Conservation (phyloP, 2,113 vertebrate species). For the Microcebus jonahi region DNA sequence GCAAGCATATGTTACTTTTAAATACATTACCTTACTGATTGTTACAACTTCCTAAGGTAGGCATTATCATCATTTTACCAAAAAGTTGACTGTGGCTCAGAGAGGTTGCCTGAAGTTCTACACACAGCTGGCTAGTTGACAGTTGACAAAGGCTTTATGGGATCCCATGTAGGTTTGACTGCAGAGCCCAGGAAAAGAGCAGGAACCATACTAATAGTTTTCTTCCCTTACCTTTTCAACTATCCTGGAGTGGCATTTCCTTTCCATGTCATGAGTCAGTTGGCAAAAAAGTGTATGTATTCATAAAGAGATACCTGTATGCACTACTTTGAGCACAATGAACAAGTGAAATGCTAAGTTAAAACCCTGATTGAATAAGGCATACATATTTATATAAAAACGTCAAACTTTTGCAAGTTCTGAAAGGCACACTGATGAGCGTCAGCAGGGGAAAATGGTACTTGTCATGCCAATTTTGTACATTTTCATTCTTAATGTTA, state of each 20-base stretch:
- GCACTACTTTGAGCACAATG: background rate
- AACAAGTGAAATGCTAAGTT: background rate
- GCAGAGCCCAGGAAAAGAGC: background rate
- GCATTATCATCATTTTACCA: background rate
- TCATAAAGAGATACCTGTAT: background rate
- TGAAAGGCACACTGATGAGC: background rate
- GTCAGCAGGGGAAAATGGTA: background rate
- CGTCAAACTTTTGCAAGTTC: background rate
- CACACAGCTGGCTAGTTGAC: too few relatives aligned
- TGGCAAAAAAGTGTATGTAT: background rate
- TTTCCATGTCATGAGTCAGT: background rate
- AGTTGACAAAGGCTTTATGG: background rate
- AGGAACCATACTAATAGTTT: fast-evolving
- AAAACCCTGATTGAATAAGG: background rate
- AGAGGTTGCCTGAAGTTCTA: background rate
- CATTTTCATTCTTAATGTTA: background rate
- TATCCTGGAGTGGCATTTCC: background rate
- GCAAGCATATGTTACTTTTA: background rate
- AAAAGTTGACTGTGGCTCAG: background rate
- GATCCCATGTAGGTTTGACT: background rate
- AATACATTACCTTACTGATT: background rate
- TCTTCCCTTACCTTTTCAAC: background rate
- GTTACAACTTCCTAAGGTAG: background rate
- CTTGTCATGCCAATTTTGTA: background rate
- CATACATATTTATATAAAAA: background rate